phyloP scores from a whole-genome alignment of 2,888 invertebrate genomes.

The Pristionchus entomophagus region DNA sequence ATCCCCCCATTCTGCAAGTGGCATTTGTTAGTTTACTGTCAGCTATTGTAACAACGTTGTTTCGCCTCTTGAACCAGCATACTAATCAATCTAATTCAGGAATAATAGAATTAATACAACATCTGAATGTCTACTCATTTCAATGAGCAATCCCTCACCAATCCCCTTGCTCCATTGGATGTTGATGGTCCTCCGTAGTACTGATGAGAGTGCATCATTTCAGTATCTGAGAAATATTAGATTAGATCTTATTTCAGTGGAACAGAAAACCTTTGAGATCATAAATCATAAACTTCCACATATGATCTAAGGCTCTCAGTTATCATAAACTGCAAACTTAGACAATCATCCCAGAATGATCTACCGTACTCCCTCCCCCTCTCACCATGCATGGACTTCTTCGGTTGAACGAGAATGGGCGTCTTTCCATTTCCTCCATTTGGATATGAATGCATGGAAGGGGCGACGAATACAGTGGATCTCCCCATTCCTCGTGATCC shows the following conservation, averaged over 20 bases:
- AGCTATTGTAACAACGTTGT: too few species aligned
- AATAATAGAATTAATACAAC: neutral
- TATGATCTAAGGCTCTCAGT: too few species aligned
- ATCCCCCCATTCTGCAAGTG: neutral
- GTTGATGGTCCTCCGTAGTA: conserved; percentile 30
- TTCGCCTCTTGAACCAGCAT: too few species aligned
- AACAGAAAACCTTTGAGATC: too few species aligned
- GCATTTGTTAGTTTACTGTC: too few species aligned
- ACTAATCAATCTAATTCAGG: neutral
- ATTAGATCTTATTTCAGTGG: too few species aligned
- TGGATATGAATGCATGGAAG: neutral
- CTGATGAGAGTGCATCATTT: too few species aligned
- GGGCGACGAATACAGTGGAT: neutral
- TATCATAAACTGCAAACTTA: neutral
- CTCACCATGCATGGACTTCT: conserved; percentile 25
- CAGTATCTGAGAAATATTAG: too few species aligned
- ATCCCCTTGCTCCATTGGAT: neutral
- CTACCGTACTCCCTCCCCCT: neutral
- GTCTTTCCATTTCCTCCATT: conserved; percentile 17
- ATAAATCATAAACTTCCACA: too few species aligned
- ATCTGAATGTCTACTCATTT: neutral
- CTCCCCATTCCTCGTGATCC: neutral
- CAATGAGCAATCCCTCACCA: neutral
- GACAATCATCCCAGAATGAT: neutral
- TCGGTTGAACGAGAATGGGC: neutral